Percentiles rank a stretch among this genome's conserved stretches.
phyloP scores from a whole-genome alignment of 2,797 vertebrate species.

The Anniella stebbinsi region DNA sequence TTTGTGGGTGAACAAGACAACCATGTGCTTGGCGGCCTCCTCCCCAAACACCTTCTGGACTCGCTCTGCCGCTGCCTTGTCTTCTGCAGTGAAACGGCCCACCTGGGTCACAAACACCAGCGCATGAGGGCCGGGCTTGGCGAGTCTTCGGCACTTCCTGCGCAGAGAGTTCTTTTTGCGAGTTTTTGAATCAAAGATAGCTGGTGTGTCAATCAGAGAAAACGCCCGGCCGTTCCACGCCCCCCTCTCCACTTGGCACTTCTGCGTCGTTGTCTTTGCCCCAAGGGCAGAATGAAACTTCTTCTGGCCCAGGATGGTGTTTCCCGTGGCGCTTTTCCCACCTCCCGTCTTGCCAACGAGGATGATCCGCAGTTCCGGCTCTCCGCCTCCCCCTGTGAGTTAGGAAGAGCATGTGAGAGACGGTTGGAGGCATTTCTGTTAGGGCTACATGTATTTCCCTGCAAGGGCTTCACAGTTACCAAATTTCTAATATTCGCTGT shows the following conservation, averaged over 20 bases:
- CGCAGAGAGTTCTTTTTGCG: fast-evolving
- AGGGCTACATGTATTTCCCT: no score
- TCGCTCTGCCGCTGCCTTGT: conserved; percentile 72
- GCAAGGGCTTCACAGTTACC: no score
- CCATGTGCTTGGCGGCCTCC: conserved; percentile 73
- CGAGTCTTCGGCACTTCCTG: not conserved
- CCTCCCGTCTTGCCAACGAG: conserved; percentile 51
- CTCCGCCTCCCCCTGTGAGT: not conserved
- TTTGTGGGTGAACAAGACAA: conserved; percentile 52
- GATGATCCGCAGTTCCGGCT: conserved; percentile 32
- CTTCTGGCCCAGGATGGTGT: conserved; percentile 48
- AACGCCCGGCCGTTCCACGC: not conserved
- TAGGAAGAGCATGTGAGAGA: not conserved
- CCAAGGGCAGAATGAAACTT: conserved; percentile 35
- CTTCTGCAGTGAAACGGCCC: conserved; percentile 59
- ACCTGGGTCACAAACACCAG: conserved; percentile 38
- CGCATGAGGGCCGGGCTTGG: not conserved
- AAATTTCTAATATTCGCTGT: no score
- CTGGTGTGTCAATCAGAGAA: conserved; percentile 31
- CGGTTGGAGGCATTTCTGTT: no score
- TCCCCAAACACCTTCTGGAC: conserved; percentile 80
- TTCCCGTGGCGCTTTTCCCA: conserved; percentile 62
- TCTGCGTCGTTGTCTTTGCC: not conserved
- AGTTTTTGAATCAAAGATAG: not conserved
- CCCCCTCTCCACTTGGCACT: not conserved